Evolutionary conservation across 2,797 vertebrate species (phyloP).

Genomic region (Typhlichthys subterraneus): DNA sequence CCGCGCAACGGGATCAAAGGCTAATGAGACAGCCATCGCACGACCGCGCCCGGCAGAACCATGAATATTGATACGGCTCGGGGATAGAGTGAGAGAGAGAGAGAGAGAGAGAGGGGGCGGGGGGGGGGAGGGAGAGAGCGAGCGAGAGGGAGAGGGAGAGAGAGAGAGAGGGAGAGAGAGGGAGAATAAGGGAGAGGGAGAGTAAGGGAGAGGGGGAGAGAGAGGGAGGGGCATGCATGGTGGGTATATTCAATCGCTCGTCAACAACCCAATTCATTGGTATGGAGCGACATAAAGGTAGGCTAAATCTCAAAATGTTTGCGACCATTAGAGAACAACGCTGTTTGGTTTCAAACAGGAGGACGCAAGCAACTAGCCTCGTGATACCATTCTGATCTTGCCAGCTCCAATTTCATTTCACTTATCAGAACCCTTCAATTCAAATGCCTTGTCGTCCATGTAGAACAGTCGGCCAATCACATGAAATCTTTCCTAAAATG

Average conservation of each 20-base stretch:
- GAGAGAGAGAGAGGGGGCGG: constrained; percentile 7
- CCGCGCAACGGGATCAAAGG: constrained; percentile 72
- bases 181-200: constrained; percentile 1
- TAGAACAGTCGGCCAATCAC: no score
- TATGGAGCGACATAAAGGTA: no score
- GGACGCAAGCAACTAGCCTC: no score
- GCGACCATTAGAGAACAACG: no score
- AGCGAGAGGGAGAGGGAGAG: background rate
- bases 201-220: no score
- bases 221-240: constrained; percentile 23
- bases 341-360: no score
- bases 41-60: constrained; percentile 73
- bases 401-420: no score
- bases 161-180: background rate
- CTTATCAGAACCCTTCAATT: no score
- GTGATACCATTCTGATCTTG: no score
- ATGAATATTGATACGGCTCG: constrained; percentile 75
- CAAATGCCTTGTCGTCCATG: no score
- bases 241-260: constrained; percentile 62
- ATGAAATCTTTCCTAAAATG: no score
- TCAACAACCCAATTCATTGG: constrained; percentile 49
- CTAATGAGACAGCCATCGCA: constrained; percentile 76
- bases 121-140: background rate
- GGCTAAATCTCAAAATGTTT: no score
- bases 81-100: constrained; percentile 33